Evolutionary conservation across 1,140 invertebrate genomes (phyloP).

Genomic region (Drosophila insularis): DNA sequence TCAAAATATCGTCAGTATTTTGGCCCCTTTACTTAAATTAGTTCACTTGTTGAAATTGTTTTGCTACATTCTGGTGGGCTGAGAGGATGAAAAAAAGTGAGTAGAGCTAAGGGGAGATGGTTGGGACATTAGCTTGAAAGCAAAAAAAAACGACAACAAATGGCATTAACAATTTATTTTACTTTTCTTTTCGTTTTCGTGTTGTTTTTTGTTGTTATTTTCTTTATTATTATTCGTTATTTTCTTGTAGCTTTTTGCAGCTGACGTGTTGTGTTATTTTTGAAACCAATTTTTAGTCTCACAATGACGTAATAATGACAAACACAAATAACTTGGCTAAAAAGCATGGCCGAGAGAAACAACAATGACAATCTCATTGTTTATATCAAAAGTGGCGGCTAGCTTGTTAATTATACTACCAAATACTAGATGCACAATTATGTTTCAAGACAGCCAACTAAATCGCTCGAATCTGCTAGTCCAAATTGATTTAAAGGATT

Average conservation of each 20-base stretch:
- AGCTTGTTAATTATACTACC: conserved; percentile 16
- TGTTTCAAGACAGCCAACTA: not conserved
- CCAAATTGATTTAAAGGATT: too few relatives aligned
- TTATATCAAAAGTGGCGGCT: conserved; percentile 66
- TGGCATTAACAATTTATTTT: conserved; percentile 21
- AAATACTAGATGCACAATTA: not conserved
- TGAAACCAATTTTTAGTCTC: conserved; percentile 51
- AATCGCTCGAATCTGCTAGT: not conserved
- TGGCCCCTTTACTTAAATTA: conserved; percentile 43
- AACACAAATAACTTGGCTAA: conserved; percentile 54
- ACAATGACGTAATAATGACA: conserved; percentile 72
- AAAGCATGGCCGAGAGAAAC: conserved; percentile 29
- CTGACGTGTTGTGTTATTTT: conserved; percentile 79
- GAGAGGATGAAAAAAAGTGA: too few relatives aligned
- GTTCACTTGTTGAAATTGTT: conserved; percentile 42
- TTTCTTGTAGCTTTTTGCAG: conserved; percentile 25
- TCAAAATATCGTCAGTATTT: not conserved
- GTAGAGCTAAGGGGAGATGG: not conserved
- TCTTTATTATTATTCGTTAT: not conserved
- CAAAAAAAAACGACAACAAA: conserved; percentile 29
- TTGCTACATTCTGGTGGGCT: not conserved
- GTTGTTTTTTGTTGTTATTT: not conserved
- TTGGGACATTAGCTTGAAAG: conserved; percentile 40
- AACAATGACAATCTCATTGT: conserved; percentile 66
- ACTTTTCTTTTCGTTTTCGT: conserved; percentile 41